Conservation (phyloP, 2,113 vertebrate species). For the Amblyornis subalaris region DNA sequence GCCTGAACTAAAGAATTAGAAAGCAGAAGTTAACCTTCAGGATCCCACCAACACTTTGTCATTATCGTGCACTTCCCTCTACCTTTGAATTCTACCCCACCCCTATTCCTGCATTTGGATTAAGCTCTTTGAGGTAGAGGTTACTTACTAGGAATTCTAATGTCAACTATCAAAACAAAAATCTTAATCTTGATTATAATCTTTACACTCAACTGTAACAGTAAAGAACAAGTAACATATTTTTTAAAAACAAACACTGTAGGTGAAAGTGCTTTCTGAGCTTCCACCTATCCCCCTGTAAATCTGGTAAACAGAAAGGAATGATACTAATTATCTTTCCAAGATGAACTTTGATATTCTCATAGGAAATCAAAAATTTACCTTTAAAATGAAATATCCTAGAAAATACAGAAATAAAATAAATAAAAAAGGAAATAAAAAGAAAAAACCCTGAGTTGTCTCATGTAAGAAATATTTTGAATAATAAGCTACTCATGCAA, state of each 20-base stretch:
- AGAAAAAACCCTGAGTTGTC: not conserved
- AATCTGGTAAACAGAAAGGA: not conserved
- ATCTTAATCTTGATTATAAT: not conserved
- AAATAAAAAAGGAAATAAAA: not conserved
- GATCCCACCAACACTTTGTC: not conserved
- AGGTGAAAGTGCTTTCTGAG: not conserved
- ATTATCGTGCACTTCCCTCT: not conserved
- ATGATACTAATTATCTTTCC: not conserved
- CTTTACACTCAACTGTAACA: not conserved
- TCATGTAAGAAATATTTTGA: not conserved
- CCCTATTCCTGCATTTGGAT: not conserved
- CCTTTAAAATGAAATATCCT: not conserved
- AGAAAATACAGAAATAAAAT: not conserved
- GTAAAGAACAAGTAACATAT: not conserved
- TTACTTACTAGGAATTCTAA: not conserved
- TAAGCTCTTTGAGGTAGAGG: not conserved
- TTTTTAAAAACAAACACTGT: not conserved
- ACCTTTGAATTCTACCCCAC: not conserved
- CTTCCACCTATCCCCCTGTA: not conserved
- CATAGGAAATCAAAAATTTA: not conserved
- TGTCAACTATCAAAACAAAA: not conserved
- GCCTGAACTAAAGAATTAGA: not conserved
- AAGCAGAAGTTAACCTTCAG: not conserved
- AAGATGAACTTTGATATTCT: conserved; percentile 12
- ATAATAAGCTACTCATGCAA: not conserved